Evolutionary conservation across 1,140 invertebrate species (phyloP), one percentile per base, ranked within the genome.

Genomic region (Plutomurus gul): DNA sequence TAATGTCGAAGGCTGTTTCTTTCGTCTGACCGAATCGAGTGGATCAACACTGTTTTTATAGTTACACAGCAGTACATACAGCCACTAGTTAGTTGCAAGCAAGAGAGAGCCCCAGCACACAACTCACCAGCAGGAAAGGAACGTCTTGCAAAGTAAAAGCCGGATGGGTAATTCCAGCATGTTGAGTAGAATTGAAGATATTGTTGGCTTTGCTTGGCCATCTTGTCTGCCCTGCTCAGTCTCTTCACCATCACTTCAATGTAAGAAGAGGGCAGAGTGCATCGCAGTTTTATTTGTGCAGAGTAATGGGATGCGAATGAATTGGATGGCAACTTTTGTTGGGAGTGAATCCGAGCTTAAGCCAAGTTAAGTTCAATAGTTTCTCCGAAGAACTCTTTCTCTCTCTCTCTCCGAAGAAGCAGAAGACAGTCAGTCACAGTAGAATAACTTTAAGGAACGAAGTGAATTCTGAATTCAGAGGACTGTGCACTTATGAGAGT

Each of bases 401-500:
- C 11, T 65, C 36, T 30, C 56, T 65, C 27, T 33, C 27, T 30
- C 25, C 27, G 27, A n/a, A n/a, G n/a, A n/a, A n/a, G n/a, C n/a
- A n/a, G n/a, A n/a, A n/a, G n/a, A n/a, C n/a, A n/a, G n/a, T n/a
- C n/a, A n/a, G n/a, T n/a, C n/a, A n/a, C n/a, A n/a, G n/a, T n/a
- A n/a, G n/a, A n/a, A n/a, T n/a, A n/a, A n/a, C n/a, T n/a, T n/a
- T n/a, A n/a, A n/a, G n/a, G n/a, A n/a, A n/a, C n/a, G n/a, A n/a
- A n/a, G n/a, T n/a, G n/a, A n/a, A n/a, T n/a, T n/a, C n/a, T n/a
- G n/a, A n/a, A n/a, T n/a, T n/a, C n/a, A n/a, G 30, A 65, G 36
- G 56, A 65, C 56, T 33, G 56, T 65, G 30, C 30, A 33, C 56
- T 65, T 65, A 65, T 33, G 56, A 65, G 56, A n/a, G n/a, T n/a